A percentile compares a stretch with the other conserved stretches of the same genome.
Conservation (phyloP, 2,888 invertebrate species). For the Aleiodes leptofemur region DNA sequence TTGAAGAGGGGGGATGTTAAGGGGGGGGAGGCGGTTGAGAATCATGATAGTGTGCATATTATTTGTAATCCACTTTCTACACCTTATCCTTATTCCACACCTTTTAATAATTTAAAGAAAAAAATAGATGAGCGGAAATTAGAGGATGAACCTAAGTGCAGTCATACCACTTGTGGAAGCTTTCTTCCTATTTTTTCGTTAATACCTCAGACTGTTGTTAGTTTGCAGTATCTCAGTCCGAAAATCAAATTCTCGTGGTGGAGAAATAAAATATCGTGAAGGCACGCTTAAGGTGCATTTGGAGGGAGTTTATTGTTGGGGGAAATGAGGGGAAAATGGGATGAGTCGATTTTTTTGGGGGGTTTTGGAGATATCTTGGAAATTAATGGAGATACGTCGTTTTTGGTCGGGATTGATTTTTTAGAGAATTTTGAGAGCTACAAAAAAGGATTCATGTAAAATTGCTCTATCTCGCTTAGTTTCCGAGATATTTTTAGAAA, state of each 20-base stretch:
- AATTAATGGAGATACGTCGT: too few relatives aligned
- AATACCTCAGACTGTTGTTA: conserved; percentile 70
- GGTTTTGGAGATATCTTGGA: too few relatives aligned
- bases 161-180: conserved; percentile 66
- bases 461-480: too few relatives aligned
- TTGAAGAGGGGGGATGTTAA: neutral
- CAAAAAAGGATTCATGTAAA: too few relatives aligned
- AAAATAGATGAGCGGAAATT: conserved; percentile 19
- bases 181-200: conserved; percentile 71
- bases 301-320: too few relatives aligned
- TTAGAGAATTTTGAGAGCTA: too few relatives aligned
- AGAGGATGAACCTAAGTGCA: conserved; percentile 64
- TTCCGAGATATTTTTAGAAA: too few relatives aligned
- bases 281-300: conserved; percentile 73
- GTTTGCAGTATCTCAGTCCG: conserved; percentile 74
- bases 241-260: conserved; percentile 81
- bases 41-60: conserved; percentile 61
- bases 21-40: too few relatives aligned
- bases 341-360: too few relatives aligned
- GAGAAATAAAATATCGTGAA: conserved; percentile 83
- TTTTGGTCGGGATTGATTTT: too few relatives aligned
- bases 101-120: conserved; percentile 58
- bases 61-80: conserved; percentile 69
- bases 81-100: conserved; percentile 69
- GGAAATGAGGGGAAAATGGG: too few relatives aligned